These are phyloP conservation scores for Pituophis catenifer DNA, from an alignment of 2,113 vertebrate genomes.

Conservation along the genomic window DNA sequence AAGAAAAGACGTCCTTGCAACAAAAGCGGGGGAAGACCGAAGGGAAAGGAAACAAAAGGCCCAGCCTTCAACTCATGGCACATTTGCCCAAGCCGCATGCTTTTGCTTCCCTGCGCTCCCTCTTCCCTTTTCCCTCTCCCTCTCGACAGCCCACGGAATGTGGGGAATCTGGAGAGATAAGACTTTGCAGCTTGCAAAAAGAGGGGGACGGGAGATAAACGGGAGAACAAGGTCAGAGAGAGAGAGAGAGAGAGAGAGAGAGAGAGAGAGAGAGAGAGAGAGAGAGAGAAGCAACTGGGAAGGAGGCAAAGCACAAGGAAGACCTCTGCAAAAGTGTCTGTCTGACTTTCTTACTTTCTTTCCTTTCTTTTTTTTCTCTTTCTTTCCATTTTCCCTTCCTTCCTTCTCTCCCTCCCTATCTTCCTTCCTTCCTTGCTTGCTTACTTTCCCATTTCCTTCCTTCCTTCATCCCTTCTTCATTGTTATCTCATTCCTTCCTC, in stretches of 20 bases:
- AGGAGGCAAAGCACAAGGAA: conserved; percentile 14
- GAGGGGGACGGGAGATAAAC: background rate
- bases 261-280: background rate
- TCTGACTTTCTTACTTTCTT: too few relatives aligned
- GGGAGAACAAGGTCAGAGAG: background rate
- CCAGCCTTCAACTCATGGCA: background rate
- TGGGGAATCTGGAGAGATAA: background rate
- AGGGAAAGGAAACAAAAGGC: too few relatives aligned
- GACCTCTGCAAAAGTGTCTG: background rate
- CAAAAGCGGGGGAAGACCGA: too few relatives aligned
- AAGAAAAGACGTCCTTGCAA: background rate
- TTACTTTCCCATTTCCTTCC: background rate
- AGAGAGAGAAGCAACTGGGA: background rate
- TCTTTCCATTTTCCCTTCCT: too few relatives aligned
- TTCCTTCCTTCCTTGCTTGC: background rate
- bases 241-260: too few relatives aligned
- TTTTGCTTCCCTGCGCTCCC: background rate
- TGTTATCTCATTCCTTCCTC: too few relatives aligned
- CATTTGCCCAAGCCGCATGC: background rate
- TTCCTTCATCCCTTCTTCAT: background rate
- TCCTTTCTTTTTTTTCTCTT: background rate
- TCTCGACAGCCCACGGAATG: background rate
- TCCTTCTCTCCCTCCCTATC: too few relatives aligned
- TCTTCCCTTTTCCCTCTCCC: too few relatives aligned
- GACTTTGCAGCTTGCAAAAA: background rate